These are phyloP conservation scores for Cheilosia urbana DNA, from an alignment of 2,888 invertebrate genomes.

Conservation along the genomic window DNA sequence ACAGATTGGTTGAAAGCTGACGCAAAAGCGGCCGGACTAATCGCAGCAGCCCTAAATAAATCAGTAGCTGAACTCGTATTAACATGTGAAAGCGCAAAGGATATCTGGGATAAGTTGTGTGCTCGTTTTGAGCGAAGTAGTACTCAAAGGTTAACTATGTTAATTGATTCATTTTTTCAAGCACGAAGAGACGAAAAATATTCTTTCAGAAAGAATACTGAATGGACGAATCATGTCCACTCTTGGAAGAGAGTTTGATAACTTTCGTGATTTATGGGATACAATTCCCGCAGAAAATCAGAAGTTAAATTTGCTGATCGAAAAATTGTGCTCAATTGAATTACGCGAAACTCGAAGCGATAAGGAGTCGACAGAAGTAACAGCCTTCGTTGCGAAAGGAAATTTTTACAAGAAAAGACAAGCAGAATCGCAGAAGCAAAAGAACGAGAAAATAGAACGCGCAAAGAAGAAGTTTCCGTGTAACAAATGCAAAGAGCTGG, in stretches of 20 bases:
- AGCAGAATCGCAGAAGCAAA: not conserved
- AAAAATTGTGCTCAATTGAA: conserved; percentile 34
- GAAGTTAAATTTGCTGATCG: conserved; percentile 24
- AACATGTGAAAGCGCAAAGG: conserved; percentile 7
- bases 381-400: conserved; percentile 25
- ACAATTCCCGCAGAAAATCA: conserved; percentile 18
- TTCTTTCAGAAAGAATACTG: conserved; percentile 22
- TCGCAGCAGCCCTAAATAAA: conserved; percentile 24
- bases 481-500: conserved; percentile 15
- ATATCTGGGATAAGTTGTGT: conserved; percentile 16
- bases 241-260: conserved; percentile 21
- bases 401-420: conserved; percentile 23
- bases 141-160: conserved; percentile 24
- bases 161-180: conserved; percentile 14
- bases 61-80: conserved; percentile 36
- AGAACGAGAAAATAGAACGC: conserved; percentile 15
- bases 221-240: conserved; percentile 28
- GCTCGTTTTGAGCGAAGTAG: conserved; percentile 29
- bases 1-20: conserved; percentile 17
- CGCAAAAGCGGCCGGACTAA: conserved; percentile 25
- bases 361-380: conserved; percentile 2
- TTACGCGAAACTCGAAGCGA: conserved; percentile 13
- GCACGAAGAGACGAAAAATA: conserved; percentile 29
- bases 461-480: conserved; percentile 24
- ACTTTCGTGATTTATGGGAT: conserved; percentile 29